Evolutionary conservation across 92 coral and sea anemone species (phyloP).

Genomic region (Palythoa grandis): DNA sequence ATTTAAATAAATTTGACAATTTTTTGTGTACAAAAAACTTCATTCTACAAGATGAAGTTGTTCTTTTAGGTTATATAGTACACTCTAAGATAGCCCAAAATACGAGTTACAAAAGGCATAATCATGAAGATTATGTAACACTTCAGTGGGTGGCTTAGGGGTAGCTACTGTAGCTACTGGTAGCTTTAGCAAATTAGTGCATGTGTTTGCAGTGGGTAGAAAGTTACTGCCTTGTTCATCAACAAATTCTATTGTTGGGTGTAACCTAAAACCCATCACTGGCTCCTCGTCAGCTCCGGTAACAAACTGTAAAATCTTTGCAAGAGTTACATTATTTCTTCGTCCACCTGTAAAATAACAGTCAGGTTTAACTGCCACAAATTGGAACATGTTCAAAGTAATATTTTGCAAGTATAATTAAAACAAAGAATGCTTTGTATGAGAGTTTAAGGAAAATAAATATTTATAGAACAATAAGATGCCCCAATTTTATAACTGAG

Average conservation of each 20-base stretch:
- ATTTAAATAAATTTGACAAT: not conserved
- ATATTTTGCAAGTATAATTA: too few relatives aligned
- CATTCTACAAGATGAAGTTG: not conserved
- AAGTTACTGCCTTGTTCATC: slow-evolving; percentile 29
- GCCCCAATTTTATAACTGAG: too few relatives aligned
- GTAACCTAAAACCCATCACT: slow-evolving; percentile 44
- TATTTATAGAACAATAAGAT: too few relatives aligned
- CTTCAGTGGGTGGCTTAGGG: slow-evolving; percentile 46
- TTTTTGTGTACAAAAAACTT: not conserved
- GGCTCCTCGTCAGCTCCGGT: slow-evolving; percentile 66
- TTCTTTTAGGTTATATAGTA: not conserved
- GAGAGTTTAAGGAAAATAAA: too few relatives aligned
- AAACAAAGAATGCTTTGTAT: too few relatives aligned
- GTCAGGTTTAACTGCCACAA: not conserved
- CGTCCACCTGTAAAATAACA: slow-evolving; percentile 54
- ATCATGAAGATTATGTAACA: slow-evolving; percentile 46
- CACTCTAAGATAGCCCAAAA: slow-evolving; percentile 45
- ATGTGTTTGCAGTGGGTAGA: slow-evolving; percentile 64
- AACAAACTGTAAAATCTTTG: slow-evolving; percentile 28
- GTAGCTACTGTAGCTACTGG: slow-evolving; percentile 46
- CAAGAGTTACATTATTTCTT: slow-evolving; percentile 52
- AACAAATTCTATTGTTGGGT: slow-evolving; percentile 50
- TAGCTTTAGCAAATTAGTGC: slow-evolving; percentile 52
- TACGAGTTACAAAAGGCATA: slow-evolving; percentile 56
- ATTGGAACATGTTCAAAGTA: not conserved